Base-by-base conservation (phyloP, 2,113 vertebrate genomes). In the Scopus umbretta region DNA sequence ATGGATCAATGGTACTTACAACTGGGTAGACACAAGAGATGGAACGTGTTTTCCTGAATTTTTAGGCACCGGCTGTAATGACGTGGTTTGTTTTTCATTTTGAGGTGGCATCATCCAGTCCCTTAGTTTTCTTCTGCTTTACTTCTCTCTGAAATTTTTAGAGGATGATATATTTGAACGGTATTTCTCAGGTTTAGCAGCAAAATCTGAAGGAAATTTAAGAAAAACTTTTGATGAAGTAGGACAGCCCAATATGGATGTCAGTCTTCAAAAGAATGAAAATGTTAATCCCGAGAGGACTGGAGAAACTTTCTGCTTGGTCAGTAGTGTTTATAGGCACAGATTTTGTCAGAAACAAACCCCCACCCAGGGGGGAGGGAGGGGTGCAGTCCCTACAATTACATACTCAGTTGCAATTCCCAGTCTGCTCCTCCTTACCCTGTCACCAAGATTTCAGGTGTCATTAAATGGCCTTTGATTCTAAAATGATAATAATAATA, bases 301-400 rank as follows among this genome's bases (percentile, higher is more conserved):
- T 56, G 42, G 9, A 40, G 36, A 52, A 79, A 7, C 55, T 50
- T 55, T 25, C n/a, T 67, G 56, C 17, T 61, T 74, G 49, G 42
- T 43, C 25, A 49, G 62, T 5, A 32, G 27, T 32, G 53, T 38
- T 67, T 50, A 5, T 30, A 50, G 53, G 21, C 43, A 67, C 20
- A 67, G 40, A 34, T 38, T 30, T 30, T 49, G 58, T 43, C 11
- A 15, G 42, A 47, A 53, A 2, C n/a, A 43, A 43, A 22, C 19
- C 14, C 40, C 4, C 1, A 2, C 29, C 1, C 0, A 22, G 5
- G n/a, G 19, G 45, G 19, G 45, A 23, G 49, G 49, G 49, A 25
- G 2, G 13, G 23, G 29, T 2, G 1, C 36, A 23, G 18, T 13
- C 58, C 50, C 30, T 38, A 13, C 11, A 16, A 2, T 66, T 53